Base-by-base conservation (phyloP, 2,797 vertebrate genomes). In the Hypotaenidia okinawae region DNA sequence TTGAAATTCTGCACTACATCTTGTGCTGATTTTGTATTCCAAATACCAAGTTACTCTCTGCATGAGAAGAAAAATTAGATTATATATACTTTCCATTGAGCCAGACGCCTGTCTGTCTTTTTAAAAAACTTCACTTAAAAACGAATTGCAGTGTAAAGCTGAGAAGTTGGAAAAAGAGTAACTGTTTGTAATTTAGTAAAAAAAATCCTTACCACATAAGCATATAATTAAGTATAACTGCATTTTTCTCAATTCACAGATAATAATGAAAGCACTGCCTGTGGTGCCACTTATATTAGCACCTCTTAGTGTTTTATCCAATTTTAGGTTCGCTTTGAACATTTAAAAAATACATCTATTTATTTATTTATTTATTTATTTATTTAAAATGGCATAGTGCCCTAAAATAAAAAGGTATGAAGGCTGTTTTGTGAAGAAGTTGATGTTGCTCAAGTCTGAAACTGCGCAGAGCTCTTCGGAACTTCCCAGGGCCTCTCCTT, bases 1-100 rank as follows among this genome's bases (percentile, higher is more conserved):
- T 96, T 97, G 95, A 95, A 96, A 96, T 97, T 96, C 96, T 96
- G 91, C 43, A 55, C 75, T 95, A 92, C 95, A 90, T 95, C 94
- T 96, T 78, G 61, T 88, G 84, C 89, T 92, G 75, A 84, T 86
- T 95, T 96, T 95, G 93, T 93, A 93, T 97, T 97, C 91, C 93
- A 95, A 85, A 94, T 91, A 93, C 94, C 89, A 74, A 89, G 96
- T 96, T 90, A 76, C 83, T 97, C 88, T 95, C 82, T 96, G 86
- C 94, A 92, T 94, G 86, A 90, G 90, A 95, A 95, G 62, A 79
- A 84, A 63, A 94, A 95, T 86, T 57, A 96, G 86, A 93, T 91
- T 96, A 93, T 96, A 84, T 87, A 81, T 80, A 93, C 84, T 86
- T 96, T 96, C 81, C 82, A 94, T 92, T 93, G 93, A 95, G 83